Percentiles rank a stretch among this genome's conserved stretches.
Evolutionary conservation across 2,888 invertebrate species (phyloP).

Genomic region (Cephus pulcher): DNA sequence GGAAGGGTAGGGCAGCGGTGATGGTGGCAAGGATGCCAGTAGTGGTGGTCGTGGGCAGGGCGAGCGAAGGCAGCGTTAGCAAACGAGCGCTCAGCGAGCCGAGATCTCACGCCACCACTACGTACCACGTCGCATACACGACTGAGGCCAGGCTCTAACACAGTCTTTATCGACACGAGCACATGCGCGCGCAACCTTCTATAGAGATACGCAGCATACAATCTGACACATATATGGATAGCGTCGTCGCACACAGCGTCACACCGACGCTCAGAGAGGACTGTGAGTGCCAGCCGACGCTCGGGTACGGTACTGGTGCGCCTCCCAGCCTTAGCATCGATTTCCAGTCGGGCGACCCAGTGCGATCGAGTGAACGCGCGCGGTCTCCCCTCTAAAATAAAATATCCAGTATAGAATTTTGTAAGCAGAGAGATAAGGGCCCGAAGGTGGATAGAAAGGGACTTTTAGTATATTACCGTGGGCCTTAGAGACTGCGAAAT

Average conservation of each 20-base stretch:
- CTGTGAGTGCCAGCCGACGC: slow-evolving; percentile 16
- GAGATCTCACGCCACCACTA: slow-evolving; percentile 32
- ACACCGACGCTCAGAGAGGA: not conserved
- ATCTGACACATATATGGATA: not conserved
- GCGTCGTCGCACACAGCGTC: slow-evolving; percentile 1
- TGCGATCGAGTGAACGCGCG: slow-evolving; percentile 47
- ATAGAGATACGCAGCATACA: slow-evolving; percentile 2
- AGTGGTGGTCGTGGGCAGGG: slow-evolving; percentile 9
- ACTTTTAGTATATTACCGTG: not conserved
- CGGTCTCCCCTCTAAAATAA: slow-evolving; percentile 18
- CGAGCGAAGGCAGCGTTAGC: slow-evolving; percentile 11
- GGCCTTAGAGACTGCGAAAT: slow-evolving; percentile 27
- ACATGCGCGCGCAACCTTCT: slow-evolving; percentile 6
- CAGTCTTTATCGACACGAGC: slow-evolving; percentile 10
- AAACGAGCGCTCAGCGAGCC: slow-evolving; percentile 1
- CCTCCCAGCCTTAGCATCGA: slow-evolving; percentile 59
- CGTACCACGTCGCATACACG: slow-evolving; percentile 22
- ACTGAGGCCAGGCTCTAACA: slow-evolving; percentile 10
- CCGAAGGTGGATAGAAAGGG: not conserved
- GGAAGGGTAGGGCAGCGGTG: slow-evolving; percentile 9
- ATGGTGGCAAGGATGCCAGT: slow-evolving; percentile 1
- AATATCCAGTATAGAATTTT: slow-evolving; percentile 31
- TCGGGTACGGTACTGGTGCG: slow-evolving; percentile 45
- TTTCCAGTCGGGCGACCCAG: slow-evolving; percentile 60
- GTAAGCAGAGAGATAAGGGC: not conserved